A percentile compares a stretch with the other conserved stretches of the same genome.
Evolutionary conservation across 64 coral and sea anemone species (phyloP).

Genomic region (Trachythela sp.): DNA sequence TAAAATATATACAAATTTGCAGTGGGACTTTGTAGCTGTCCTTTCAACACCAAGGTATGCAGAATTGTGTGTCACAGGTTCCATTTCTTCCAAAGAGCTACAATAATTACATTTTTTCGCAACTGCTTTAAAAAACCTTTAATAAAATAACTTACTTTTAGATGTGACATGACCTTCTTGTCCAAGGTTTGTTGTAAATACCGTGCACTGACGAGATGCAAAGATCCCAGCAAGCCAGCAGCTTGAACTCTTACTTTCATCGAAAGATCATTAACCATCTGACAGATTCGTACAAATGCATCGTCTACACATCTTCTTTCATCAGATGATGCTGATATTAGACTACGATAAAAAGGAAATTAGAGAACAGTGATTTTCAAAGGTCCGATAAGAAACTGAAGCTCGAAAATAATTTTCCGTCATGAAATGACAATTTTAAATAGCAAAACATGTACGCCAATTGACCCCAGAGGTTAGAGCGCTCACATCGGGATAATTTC

Average conservation of each 20-base stretch:
- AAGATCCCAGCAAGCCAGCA: slow-evolving; percentile 63
- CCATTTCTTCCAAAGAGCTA: not conserved
- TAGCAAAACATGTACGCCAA: no score
- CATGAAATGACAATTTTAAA: no score
- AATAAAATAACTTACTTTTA: slow-evolving; percentile 80
- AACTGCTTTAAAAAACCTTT: no score
- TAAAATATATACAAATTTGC: no score
- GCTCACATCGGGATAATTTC: no score
- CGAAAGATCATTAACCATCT: slow-evolving; percentile 95
- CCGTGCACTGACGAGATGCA: slow-evolving; percentile 79
- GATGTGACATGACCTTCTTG: slow-evolving; percentile 95
- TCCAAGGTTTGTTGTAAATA: slow-evolving; percentile 93
- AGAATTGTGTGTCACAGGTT: not conserved
- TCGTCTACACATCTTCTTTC: slow-evolving; percentile 77
- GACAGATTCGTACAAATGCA: slow-evolving; percentile 92
- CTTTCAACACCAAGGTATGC: no score
- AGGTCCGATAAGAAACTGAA: no score
- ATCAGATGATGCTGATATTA: slow-evolving; percentile 67
- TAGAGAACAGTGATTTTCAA: not conserved
- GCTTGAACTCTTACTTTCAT: slow-evolving; percentile 90
- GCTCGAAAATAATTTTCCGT: no score
- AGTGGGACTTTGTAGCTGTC: no score
- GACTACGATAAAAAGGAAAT: slow-evolving; percentile 22
- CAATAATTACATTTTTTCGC: no score
- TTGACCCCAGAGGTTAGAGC: no score